Evolutionary conservation across 2,888 invertebrate genomes (phyloP).

Genomic region (Limnephilus auricula): DNA sequence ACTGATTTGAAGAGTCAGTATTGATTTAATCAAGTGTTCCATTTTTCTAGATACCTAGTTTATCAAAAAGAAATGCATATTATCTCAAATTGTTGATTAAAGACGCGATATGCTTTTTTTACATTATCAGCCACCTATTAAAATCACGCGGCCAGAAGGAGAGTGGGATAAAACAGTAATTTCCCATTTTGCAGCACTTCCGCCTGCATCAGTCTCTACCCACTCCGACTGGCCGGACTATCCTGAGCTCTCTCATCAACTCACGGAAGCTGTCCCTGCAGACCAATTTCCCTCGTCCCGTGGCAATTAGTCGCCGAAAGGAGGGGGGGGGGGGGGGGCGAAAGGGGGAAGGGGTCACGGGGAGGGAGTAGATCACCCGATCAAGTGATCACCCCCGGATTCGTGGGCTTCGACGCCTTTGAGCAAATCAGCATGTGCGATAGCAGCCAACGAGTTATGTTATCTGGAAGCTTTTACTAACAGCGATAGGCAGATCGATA

Average conservation of each 20-base stretch:
- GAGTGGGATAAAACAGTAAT: slow-evolving; percentile 23
- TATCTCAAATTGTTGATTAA: background rate
- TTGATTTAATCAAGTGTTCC: too few relatives aligned
- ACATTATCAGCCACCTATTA: background rate
- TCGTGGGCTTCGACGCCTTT: background rate
- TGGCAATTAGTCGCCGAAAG: slow-evolving; percentile 64
- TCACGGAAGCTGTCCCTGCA: slow-evolving; percentile 65
- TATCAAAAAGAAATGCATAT: too few relatives aligned
- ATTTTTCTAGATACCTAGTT: too few relatives aligned
- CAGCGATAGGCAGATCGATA: background rate
- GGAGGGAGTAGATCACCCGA: background rate
- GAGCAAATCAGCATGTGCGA: slow-evolving; percentile 30
- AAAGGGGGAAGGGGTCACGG: background rate
- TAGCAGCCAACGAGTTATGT: background rate
- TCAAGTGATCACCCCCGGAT: background rate
- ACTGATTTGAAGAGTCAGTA: too few relatives aligned
- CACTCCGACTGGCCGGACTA: slow-evolving; percentile 7
- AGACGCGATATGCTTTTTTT: background rate
- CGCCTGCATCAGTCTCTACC: slow-evolving; percentile 30
- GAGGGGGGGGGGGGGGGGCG: background rate
- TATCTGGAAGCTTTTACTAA: background rate
- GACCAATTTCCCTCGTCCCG: slow-evolving; percentile 66
- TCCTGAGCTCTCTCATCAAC: slow-evolving; percentile 61
- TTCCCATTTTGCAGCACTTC: slow-evolving; percentile 43
- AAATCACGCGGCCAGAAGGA: background rate